Evolutionary conservation across 2,797 vertebrate genomes (phyloP), one percentile per base, ranked within the genome.

Genomic region (Semotilus atromaculatus): DNA sequence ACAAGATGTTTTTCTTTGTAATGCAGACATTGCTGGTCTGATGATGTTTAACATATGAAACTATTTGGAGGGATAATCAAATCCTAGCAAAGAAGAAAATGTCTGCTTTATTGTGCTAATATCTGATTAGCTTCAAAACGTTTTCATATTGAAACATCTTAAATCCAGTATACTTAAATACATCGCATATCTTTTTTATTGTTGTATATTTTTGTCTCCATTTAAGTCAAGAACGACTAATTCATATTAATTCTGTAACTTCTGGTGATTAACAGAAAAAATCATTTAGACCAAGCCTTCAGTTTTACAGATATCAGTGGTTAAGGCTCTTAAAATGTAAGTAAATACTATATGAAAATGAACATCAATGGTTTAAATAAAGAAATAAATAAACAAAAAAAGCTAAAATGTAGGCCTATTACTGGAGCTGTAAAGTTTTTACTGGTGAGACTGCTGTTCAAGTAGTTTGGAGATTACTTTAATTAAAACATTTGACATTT

Each of bases 1-100:
- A 78, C 45, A 40, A 74, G 29, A n/a, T 48, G 21, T 29, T 66
- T 34, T 58, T 73, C 21, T 55, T 78, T 67, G 53, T 58, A 26
- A 48, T 16, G 38, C 26, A 48, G 40, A 31, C 9, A 48, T 34
- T 51, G 40, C 26, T 79, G 38, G 10, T 79, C 43, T 48, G 77
- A 79, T 51, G 43, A 64, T 7, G 77, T 26, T 66, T 23, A 16
- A 64, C 66, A 34, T 31, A 31, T 21, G 0, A 14, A 66, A 23
- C 18, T 14, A 34, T 66, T 34, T n/a, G 11, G 11, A 43, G 2
- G 26, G 10, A 79, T 31, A 64, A 21, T 64, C 1, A 36, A 36
- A 75, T 53, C 34, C 9, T 34, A 38, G 34, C 19, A 68, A 36
- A 36, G 18, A 10, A 21, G 7, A 26, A 40, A 26, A 71, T 4